Evolutionary conservation across 2,888 invertebrate genomes (phyloP).

Genomic region (Troides oblongomaculatus): DNA sequence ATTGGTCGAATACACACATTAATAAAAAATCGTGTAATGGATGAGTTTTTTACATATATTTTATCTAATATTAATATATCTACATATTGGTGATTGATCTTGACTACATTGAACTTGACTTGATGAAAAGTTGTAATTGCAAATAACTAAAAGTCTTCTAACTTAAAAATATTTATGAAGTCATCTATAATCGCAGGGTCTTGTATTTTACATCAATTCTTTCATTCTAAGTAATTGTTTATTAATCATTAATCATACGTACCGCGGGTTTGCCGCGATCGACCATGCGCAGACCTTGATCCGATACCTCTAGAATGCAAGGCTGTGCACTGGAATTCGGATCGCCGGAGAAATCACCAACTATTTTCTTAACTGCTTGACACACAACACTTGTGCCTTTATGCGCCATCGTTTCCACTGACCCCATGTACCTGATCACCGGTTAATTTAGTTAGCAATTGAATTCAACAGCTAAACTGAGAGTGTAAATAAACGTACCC

Average conservation of each 20-base stretch:
- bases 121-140: too few relatives aligned
- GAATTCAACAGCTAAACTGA: neutral
- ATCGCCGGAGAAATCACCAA: slow-evolving; percentile 83
- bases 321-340: slow-evolving; percentile 89
- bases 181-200: too few relatives aligned
- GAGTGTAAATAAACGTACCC: slow-evolving; percentile 68
- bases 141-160: too few relatives aligned
- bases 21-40: too few relatives aligned
- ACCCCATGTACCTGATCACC: slow-evolving; percentile 88
- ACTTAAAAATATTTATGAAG: too few relatives aligned
- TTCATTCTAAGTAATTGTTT: neutral
- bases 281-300: slow-evolving; percentile 97
- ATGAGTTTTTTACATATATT: too few relatives aligned
- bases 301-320: slow-evolving; percentile 96
- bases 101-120: too few relatives aligned
- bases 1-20: too few relatives aligned
- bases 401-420: slow-evolving; percentile 96
- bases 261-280: slow-evolving; percentile 90
- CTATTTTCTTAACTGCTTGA: slow-evolving; percentile 93
- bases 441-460: slow-evolving; percentile 23
- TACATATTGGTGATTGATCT: too few relatives aligned
- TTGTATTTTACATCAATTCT: neutral
- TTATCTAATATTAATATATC: too few relatives aligned
- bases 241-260: slow-evolving; percentile 28
- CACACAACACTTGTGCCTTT: slow-evolving; percentile 98